Evolutionary conservation across 1,140 invertebrate species (phyloP), one percentile per base, ranked within the genome.

Genomic region (Musca domestica): DNA sequence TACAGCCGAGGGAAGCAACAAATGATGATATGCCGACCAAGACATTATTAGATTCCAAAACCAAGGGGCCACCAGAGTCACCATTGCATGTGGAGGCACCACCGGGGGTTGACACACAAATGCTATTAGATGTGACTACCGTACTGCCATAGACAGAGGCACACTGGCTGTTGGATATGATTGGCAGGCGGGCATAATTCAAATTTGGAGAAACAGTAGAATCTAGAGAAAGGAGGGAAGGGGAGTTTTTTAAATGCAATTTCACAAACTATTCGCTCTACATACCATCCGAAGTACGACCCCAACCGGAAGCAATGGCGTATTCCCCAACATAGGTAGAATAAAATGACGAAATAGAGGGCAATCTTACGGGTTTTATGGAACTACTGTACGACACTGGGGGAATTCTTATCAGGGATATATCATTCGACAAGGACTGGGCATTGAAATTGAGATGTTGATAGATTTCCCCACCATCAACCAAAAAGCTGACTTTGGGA

Each of bases 21-120:
- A 86, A 88, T 17, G 86, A 87, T 20, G 83, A 84, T 19, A 87
- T 73, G 71, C 87, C 87, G 66, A 87, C 71, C 49, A 72, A 73
- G 7, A 72, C 52, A 65, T 74, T 70, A 49, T n/a, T 22, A 19
- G 47, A 25, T 6, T 49, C 68, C 30, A 76, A 71, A 0, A 82
- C 78, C 54, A 85, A 74, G 58, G 84, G 84, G 68, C 84, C 84
- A 71, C 84, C 84, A 58, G 84, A 84, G 69, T 85, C 84, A 3
- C 84, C 84, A 52, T 74, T 72, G 71, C 77, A 58, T 23, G 15
- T 58, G 17, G 23, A 56, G 27, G n/a, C 9, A 58, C 14, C 65
- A 23, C 68, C 47, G 6, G 73, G 71, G 10, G 76, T 78, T 56
- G 64, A 47, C 2, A 76, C 74, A 64, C 77, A 80, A 67, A 80